Base-by-base conservation (phyloP, 2,888 invertebrate species). In the Drosophila fungiperda region DNA sequence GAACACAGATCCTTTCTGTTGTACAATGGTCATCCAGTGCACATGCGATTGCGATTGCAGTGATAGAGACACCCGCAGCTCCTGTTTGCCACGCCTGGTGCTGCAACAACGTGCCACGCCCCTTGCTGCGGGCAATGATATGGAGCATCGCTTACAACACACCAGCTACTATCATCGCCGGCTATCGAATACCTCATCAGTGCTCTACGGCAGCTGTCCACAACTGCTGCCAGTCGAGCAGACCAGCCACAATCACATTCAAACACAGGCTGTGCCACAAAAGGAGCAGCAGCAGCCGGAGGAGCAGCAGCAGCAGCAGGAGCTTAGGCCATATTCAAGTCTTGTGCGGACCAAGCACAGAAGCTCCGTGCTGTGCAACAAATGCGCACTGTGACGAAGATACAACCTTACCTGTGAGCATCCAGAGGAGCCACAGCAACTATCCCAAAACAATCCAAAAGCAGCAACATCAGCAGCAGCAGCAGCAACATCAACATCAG, bases 361-460 rank as follows among this genome's bases (percentile, higher is more conserved):
- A 64, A 83, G 80, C 83, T 69, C 87, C 67, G 88, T 92, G 80
- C 83, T 92, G 71, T 92, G 92, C 80, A 89, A 87, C 79, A 92
- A 91, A 88, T 92, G 92, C 68, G 91, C 93, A 76, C 92, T 92
- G 93, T 92, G 92, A 92, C 92, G 92, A 92, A 92, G 90, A 90
- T 89, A 92, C 84, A 92, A 92, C 71, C 76, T 91, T 69, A 85
- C 83, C 81, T 92, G 92, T 79, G 90, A 90, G 79, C 92, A 92
- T 81, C 91, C 92, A 20, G 57, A 59, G 38, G 57, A 59, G 42
- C 23, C 66, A 55, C 70, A 76, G 26, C 67, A 67, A 53, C 72
- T 66, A 63, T 12, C 50, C 54, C 40, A 29, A 57, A 71, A 35
- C 73, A 63, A 52, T n/a, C 15, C 60, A 53, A 26, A 45, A 26